Conservation (phyloP, 2,888 invertebrate genomes). For the Trichopria drosophilae region DNA sequence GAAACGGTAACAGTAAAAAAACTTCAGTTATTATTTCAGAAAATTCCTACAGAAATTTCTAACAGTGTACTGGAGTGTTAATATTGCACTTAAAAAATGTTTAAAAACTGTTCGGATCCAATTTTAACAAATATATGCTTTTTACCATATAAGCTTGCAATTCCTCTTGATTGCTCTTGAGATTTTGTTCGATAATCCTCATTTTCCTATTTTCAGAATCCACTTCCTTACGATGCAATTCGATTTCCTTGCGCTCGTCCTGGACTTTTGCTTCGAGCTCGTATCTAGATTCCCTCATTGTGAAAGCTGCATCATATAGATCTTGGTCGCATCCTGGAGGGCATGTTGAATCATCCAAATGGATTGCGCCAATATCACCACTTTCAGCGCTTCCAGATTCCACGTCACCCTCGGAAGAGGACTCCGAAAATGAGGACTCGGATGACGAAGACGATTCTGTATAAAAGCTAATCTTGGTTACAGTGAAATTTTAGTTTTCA, state of each 20-base stretch:
- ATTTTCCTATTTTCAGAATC: conserved; percentile 65
- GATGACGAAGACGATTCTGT: conserved; percentile 54
- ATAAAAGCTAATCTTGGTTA: no score
- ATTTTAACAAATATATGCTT: no score
- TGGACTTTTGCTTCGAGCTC: conserved; percentile 63
- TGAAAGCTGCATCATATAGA: conserved; percentile 70
- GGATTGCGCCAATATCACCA: conserved; percentile 67
- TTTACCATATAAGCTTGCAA: conserved; percentile 70
- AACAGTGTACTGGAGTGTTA: no score
- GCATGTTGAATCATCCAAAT: conserved; percentile 72
- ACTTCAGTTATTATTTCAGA: no score
- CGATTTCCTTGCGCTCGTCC: conserved; percentile 64
- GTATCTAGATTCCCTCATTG: conserved; percentile 65
- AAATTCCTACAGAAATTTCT: no score
- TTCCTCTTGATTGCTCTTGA: conserved; percentile 64
- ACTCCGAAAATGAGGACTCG: conserved; percentile 60
- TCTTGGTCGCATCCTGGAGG: conserved; percentile 72
- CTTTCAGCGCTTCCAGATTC: conserved; percentile 64
- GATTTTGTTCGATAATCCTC: conserved; percentile 62
- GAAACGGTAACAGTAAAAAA: no score
- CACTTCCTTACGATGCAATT: conserved; percentile 65
- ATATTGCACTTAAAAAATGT: no score
- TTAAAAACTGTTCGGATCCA: no score
- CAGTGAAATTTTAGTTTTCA: conserved; percentile 3
- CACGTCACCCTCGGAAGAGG: conserved; percentile 62